Conservation (phyloP, 2,888 invertebrate species). For the Abrostola triplasia region DNA sequence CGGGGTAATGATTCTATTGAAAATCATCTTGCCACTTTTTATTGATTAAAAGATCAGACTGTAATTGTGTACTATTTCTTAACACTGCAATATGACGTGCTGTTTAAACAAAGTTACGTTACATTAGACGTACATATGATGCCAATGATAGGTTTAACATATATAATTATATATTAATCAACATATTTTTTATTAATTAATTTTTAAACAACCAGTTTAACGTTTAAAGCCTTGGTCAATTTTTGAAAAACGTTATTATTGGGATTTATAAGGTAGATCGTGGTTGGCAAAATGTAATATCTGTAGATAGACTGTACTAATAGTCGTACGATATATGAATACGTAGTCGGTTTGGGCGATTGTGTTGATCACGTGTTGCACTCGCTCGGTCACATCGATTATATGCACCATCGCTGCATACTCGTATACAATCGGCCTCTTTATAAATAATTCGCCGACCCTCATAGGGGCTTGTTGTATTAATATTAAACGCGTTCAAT, state of each 20-base stretch:
- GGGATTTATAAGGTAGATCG: no score
- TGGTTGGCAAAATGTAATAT: neutral
- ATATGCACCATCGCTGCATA: constrained; percentile 71
- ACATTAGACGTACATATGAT: neutral
- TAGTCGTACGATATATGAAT: constrained; percentile 11
- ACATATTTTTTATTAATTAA: no score
- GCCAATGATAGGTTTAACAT: neutral
- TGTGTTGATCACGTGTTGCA: constrained; percentile 24
- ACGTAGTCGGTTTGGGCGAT: neutral
- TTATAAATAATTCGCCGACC: constrained; percentile 77
- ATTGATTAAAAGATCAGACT: constrained; percentile 12
- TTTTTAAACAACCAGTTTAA: no score
- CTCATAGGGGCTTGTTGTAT: constrained; percentile 76
- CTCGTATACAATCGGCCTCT: constrained; percentile 74
- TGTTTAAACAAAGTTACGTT: neutral
- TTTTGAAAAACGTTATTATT: no score
- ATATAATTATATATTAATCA: no score
- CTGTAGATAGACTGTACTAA: constrained; percentile 9
- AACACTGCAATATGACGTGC: neutral
- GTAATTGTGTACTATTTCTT: constrained; percentile 12
- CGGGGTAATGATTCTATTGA: constrained; percentile 44
- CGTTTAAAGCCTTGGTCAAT: no score
- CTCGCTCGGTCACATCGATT: constrained; percentile 69
- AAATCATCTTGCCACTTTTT: constrained; percentile 15
- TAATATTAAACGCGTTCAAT: constrained; percentile 80